Conservation (phyloP, 2,888 invertebrate species). For the Halictus quadricinctus region DNA sequence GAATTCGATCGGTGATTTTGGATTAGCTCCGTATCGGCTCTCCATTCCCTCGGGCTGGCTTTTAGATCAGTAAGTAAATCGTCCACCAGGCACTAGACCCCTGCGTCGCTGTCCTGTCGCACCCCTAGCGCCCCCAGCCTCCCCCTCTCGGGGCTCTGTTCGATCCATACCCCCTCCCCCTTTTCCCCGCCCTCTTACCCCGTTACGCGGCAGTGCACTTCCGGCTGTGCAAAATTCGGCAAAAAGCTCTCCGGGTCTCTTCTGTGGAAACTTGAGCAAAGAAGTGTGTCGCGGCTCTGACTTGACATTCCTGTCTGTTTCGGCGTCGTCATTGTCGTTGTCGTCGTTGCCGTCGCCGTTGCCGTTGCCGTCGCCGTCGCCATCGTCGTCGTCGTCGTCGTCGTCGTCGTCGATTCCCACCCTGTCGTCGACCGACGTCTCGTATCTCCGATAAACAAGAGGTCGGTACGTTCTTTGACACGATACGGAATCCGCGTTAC, state of each 20-base stretch:
- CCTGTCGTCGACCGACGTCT: conserved; percentile 19
- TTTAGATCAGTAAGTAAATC: conserved; percentile 74
- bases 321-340: not conserved
- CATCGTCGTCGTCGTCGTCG: not conserved
- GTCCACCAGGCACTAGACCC: conserved; percentile 68
- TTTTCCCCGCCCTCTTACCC: conserved; percentile 41
- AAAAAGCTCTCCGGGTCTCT: conserved; percentile 43
- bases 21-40: conserved; percentile 56
- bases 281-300: conserved; percentile 33
- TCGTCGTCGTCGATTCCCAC: conserved; percentile 16
- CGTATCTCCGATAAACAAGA: conserved; percentile 56
- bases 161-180: conserved; percentile 11
- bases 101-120: conserved; percentile 72
- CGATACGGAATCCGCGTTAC: conserved; percentile 23
- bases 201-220: conserved; percentile 68
- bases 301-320: conserved; percentile 41
- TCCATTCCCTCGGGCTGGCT: conserved; percentile 56
- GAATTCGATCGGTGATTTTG: conserved; percentile 48
- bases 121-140: conserved; percentile 57
- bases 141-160: conserved; percentile 20
- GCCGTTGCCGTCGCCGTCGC: not conserved
- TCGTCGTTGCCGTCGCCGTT: not conserved
- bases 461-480: conserved; percentile 50
- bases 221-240: conserved; percentile 66
- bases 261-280: conserved; percentile 27